Base-by-base conservation (phyloP, 2,888 invertebrate species). In the Epiblema foenella region DNA sequence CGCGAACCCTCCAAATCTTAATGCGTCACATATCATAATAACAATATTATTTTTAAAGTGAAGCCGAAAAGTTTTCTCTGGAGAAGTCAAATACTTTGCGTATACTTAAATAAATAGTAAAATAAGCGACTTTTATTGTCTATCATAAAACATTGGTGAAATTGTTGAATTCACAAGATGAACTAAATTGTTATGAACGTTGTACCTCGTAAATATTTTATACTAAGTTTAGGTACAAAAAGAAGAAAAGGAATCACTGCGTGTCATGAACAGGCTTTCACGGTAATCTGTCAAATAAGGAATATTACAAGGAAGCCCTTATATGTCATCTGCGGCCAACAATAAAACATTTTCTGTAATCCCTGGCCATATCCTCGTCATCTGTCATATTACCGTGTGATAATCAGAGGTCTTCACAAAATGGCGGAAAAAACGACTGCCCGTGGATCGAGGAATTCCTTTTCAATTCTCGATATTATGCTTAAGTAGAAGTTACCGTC, bases 291-390 rank as follows among this genome's bases (percentile, higher is more conserved):
- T 42, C 54, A 58, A 5, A 42, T 69, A 69, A 69, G 51, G 57
- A 64, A 64, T 65, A 58, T 37, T 46, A 46, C 51, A 52, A 18
- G n/a, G 15, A 52, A 5, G 37, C 49, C 18, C 24, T 64, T 64
- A 24, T n/a, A 15, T 24, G 52, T 64, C 49, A 62, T 62, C 39
- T 51, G 17, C 33, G 33, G 57, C 59, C 67, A 52, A 66, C 65
- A 66, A 70, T 59, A 49, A 59, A 60, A 70, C 64, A 69, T 64
- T 39, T 42, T 49, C 15, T 46, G 33, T 59, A 66, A 70, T 70
- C 59, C 69, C 42, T 33, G 65, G 62, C n/a, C 57, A 63, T 46
- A 70, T 66, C 65, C 70, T 70, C 65, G 59, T 70, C 70, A 70
- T 46, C 42, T 66, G 70, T 70, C 70, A 60, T 70, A 70, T 70